Base-by-base conservation (phyloP, 2,797 vertebrate species). In the Pseudopleuronectes americanus region DNA sequence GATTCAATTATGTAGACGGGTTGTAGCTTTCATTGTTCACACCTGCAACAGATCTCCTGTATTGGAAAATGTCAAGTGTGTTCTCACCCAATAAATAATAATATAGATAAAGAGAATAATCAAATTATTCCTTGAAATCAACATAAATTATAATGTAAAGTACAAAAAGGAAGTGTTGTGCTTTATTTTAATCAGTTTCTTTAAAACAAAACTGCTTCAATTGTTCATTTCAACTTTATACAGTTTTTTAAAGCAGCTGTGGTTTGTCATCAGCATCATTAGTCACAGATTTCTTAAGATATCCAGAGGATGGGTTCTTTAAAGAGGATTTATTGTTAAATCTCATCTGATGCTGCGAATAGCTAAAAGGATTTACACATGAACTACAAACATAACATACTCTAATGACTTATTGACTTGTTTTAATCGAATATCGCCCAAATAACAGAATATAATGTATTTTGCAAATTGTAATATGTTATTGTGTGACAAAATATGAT, bases 211-310 rank as follows among this genome's bases (percentile, higher is more conserved):
- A 61, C 14, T 3, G 7, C 14, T 74, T 31, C 10, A 68, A 76
- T 56, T 2, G 69, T 60, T 76, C 22, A 66, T 57, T 68, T 49
- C 2, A 64, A 45, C 26, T 67, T 53, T 60, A 51, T 4, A 49
- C 19, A 9, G 52, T 69, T 64, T 57, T 55, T 8, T 43, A 31
- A 24, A 53, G 38, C 23, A 21, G 22, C 16, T 61, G 36, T 8
- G 28, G 16, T 54, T 56, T 57, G 43, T 68, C 1, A 1, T 64
- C 53, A 24, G 48, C 8, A 24, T 57, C 19, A 52, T 65, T 70
- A 65, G 47, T 57, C 36, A 71, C 41, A 60, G 33, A 64, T 72
- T 57, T 64, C 53, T 74, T 43, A 33, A 28, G 13, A 49, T 33
- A 60, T 80, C 13, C 24, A 65, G 22, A 65, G 0, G 4, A 56